These are phyloP conservation scores for Zaprionus bogoriensis DNA, from an alignment of 2,888 invertebrate genomes.

Conservation along the genomic window DNA sequence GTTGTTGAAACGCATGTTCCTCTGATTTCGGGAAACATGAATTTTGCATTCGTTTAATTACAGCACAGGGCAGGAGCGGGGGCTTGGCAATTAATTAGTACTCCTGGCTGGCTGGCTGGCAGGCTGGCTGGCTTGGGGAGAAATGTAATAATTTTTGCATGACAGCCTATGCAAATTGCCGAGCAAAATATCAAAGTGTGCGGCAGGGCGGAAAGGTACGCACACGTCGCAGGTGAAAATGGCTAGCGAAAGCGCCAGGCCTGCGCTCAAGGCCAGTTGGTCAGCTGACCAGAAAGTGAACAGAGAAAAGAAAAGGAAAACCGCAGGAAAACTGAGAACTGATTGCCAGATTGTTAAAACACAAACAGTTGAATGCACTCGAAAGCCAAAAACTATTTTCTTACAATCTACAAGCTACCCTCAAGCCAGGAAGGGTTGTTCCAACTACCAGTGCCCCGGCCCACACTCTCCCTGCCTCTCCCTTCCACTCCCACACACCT, in stretches of 20 bases:
- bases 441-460: no score
- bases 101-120: slow-evolving; percentile 3
- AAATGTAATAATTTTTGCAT: slow-evolving; percentile 74
- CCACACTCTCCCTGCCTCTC: neutral
- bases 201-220: slow-evolving; percentile 47
- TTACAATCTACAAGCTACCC: slow-evolving; percentile 7
- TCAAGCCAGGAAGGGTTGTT: slow-evolving; percentile 37
- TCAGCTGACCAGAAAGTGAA: slow-evolving; percentile 51
- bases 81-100: slow-evolving; percentile 67
- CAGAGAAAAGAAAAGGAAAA: neutral
- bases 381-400: slow-evolving; percentile 15
- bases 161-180: slow-evolving; percentile 76
- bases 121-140: slow-evolving; percentile 8
- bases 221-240: slow-evolving; percentile 41
- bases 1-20: slow-evolving; percentile 69
- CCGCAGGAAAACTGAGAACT: slow-evolving; percentile 2
- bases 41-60: slow-evolving; percentile 80
- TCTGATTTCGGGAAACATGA: slow-evolving; percentile 74
- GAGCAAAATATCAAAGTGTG: slow-evolving; percentile 64
- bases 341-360: slow-evolving; percentile 66
- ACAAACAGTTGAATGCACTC: slow-evolving; percentile 70
- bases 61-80: slow-evolving; percentile 14
- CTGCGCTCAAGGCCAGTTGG: slow-evolving; percentile 71
- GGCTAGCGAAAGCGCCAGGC: slow-evolving; percentile 26
- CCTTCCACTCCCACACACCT: slow-evolving; percentile 39